These are phyloP conservation scores for Alosa alosa DNA, from an alignment of 2,113 vertebrate genomes.

Conservation along the genomic window DNA sequence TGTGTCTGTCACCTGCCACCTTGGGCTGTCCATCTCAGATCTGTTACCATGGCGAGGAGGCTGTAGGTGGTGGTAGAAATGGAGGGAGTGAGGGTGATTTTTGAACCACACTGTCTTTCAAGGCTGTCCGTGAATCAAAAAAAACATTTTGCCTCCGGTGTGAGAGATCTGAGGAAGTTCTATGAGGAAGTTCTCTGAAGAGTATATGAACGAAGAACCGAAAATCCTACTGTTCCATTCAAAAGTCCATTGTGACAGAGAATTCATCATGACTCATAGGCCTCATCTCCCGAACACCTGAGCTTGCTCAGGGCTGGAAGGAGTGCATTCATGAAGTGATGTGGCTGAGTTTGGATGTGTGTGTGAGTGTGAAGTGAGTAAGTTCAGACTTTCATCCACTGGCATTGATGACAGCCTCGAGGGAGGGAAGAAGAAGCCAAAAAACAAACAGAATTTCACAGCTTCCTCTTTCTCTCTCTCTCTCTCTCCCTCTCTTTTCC, in stretches of 20 bases:
- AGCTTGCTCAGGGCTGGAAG: background rate
- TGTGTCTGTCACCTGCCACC: slow-evolving; percentile 15
- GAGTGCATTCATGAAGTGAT: background rate
- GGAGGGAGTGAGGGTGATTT: background rate
- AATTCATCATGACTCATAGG: background rate
- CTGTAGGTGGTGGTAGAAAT: background rate
- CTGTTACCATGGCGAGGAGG: slow-evolving; percentile 36
- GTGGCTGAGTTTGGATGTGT: background rate
- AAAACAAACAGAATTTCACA: background rate
- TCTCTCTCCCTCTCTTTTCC: background rate
- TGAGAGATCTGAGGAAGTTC: background rate
- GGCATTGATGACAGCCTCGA: background rate
- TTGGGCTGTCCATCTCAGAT: slow-evolving; percentile 18
- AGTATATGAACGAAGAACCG: background rate
- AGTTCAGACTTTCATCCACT: background rate
- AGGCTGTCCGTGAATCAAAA: background rate
- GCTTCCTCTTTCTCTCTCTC: background rate
- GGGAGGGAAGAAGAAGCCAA: background rate
- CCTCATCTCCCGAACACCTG: background rate
- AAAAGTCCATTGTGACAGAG: background rate
- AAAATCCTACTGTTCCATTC: background rate
- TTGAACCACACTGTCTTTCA: background rate
- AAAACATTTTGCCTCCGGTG: background rate
- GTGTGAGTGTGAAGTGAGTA: background rate
- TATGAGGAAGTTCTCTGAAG: background rate